Evolutionary conservation across 2,797 vertebrate species (phyloP), one percentile per base, ranked within the genome.

Genomic region (Podarcis siculus): DNA sequence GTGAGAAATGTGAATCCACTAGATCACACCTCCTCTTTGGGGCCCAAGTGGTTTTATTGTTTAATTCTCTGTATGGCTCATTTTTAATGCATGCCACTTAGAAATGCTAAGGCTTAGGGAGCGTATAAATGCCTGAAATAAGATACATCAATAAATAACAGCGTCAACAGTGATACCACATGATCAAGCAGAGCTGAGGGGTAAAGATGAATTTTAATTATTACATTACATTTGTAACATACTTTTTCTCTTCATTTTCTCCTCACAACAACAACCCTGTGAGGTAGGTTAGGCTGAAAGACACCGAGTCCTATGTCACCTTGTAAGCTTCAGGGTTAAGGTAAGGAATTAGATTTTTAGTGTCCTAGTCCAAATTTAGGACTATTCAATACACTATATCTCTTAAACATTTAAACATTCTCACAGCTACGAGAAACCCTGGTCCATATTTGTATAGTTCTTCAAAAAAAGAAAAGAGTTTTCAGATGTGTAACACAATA

Each of bases 391-490:
- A 71, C 0, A 37, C 12, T 25, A 30, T 21, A 5, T 69, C 25
- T 81, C 25, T 5, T 42, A 39, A 66, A 66, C 1, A 2, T 8
- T 19, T 21, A 45, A 83, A 32, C 82, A 55, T 55, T 83, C 45
- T 73, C 30, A 49, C 42, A 83, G 15, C 15, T 37, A 49, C 12
- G 17, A 49, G 27, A 32, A 83, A 19, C 49, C 71, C 32, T 84
- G 71, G 30, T 30, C 45, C 78, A 73, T 81, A 71, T 72, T 88
- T 90, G 32, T 55, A 90, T 37, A 5, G 87, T 27, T 3, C 55
- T 58, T 78, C 19, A 64, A 88, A 66, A 79, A 85, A 86, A 55
- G 0, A 66, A 79, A 85, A 3, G 87, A 55, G 0, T 25, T 32
- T 72, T 90, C 84, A 37, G 83, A 75, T 81, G 27, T 37, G 25